Base-by-base conservation (phyloP, 2,113 vertebrate genomes). In the Gallinago jamesoni region DNA sequence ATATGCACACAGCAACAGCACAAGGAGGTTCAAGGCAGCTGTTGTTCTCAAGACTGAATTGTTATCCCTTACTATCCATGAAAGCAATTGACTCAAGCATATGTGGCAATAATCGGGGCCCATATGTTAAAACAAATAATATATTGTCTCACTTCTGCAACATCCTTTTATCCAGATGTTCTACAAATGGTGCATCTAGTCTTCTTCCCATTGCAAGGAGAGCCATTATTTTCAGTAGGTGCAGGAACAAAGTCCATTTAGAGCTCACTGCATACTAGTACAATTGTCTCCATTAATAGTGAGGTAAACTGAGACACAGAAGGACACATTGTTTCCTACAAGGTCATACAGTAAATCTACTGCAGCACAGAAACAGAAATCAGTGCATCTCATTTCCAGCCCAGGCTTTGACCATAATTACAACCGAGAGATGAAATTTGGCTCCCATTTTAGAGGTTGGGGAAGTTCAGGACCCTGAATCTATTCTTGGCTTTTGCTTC, bases 401-500 rank as follows among this genome's bases (percentile, higher is more conserved):
- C 56, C 83, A 50, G 73, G 79, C 95, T 95, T 92, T 92, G 93
- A 96, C 93, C 90, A 95, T 94, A 95, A 96, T 96, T 96, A 94
- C 90, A 93, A 95, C 47, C 69, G 95, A 89, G 88, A 96, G 88
- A 95, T 86, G 83, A 94, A 93, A 93, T 96, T 84, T 93, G 69
- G 73, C 77, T 96, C 86, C 79, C 30, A 41, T 78, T 94, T 77
- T 78, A 66, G 69, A 90, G 92, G 96, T 39, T 95, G 87, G 31
- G 53, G 64, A 96, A 95, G 96, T 93, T 96, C 95, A 94, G 48
- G 83, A 96, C 96, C 92, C 80, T 53, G 69, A 80, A 79, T 97
- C 94, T 96, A 96, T 96, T 96, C 84, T 86, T 94, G 89, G 92
- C 66, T 96, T 93, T 96, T 90, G 95, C 73, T 76, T 93, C 81